Evolutionary conservation across 2,888 invertebrate species (phyloP), one percentile per base, ranked within the genome.

Genomic region (Pollenia griseotomentosa): DNA sequence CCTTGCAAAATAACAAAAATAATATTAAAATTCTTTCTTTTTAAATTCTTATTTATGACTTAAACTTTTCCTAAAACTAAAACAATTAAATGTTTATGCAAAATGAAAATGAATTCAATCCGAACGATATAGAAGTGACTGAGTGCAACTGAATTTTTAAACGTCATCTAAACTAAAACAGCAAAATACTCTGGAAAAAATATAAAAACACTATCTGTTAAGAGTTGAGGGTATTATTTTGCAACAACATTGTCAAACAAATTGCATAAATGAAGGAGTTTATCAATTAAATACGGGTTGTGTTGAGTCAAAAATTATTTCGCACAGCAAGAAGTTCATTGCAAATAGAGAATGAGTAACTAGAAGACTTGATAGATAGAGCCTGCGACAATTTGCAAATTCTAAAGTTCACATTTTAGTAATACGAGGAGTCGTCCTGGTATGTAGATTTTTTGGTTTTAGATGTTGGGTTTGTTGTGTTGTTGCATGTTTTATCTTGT

Each of bases 31-130:
- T 40, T n/a, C 33, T 73, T 40, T n/a, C 33, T 73, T 55, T 48
- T 61, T 19, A 7, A 2, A 46, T 23, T 19, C n/a, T 33, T 44
- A 61, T 70, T 71, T 75, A 70, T 77, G 63, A 71, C 70, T 70
- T 77, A 14, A 77, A 77, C 55, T 77, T 77, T 23, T 33, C n/a
- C 19, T 0, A 48, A 77, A 80, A 80, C 71, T 83, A 63, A 82
- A 84, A 82, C 81, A 74, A 78, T 74, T 68, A 71, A 87, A 84
- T 87, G 84, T 84, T 87, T 84, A 87, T 87, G 87, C 84, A 87
- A 87, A 33, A 87, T 87, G 84, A 57, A 84, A 78, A 77, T 66
- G 71, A 42, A 73, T 42, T 44, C 19, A 75, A 33, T 51, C 16
- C 33, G 33, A 16, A 11, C 55, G 40, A 81, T 68, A 65, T 77